Percentiles rank a stretch among this genome's conserved stretches.
Conservation (phyloP, 2,113 vertebrate genomes). For the Anhinga anhinga region DNA sequence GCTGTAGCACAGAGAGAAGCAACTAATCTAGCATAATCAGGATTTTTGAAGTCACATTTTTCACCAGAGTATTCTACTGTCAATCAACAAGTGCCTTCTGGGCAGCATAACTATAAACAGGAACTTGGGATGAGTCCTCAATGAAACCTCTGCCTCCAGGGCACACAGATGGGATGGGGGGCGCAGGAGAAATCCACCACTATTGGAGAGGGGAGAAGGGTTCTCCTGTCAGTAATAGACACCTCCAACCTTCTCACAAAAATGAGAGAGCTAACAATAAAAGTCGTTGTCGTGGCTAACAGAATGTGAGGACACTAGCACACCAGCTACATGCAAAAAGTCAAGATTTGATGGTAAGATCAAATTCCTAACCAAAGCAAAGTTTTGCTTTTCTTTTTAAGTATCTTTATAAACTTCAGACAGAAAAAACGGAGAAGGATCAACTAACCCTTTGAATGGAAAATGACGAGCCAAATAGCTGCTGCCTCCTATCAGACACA, state of each 20-base stretch:
- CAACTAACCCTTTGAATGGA: background rate
- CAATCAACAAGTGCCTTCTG: background rate
- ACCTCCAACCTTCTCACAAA: background rate
- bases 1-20: background rate
- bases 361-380: background rate
- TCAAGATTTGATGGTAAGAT: background rate
- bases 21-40: background rate
- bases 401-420: background rate
- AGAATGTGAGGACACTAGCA: background rate
- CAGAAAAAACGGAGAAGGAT: background rate
- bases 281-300: background rate
- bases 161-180: rapidly evolving
- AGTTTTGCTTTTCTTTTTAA: background rate
- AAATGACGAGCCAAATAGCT: background rate
- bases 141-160: background rate
- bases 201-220: background rate
- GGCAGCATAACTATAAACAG: background rate
- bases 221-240: background rate
- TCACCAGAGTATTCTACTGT: background rate
- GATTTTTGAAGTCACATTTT: background rate
- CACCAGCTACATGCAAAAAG: background rate
- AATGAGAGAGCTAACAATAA: background rate
- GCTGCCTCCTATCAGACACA: background rate
- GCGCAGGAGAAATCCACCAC: background rate
- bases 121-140: background rate